phyloP scores from a whole-genome alignment of 1,140 invertebrate genomes.

The Drosophila leontia region DNA sequence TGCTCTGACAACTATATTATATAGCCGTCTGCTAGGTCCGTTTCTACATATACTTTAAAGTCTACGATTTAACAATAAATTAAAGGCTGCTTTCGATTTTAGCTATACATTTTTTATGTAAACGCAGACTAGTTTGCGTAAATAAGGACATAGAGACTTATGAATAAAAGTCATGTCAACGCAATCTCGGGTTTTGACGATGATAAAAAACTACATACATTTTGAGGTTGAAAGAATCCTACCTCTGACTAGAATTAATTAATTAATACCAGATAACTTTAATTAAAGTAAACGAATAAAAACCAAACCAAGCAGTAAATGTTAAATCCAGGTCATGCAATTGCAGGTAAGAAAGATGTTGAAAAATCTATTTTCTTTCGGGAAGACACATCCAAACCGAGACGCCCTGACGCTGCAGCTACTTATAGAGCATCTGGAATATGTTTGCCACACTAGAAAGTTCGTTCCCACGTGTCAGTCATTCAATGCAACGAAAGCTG shows the following conservation, averaged over 20 bases:
- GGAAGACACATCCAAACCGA: not conserved
- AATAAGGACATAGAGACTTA: not conserved
- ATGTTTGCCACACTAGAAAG: conserved; percentile 67
- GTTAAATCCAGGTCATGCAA: conserved; percentile 54
- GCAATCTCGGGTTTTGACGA: not conserved
- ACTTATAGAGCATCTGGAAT: conserved; percentile 69
- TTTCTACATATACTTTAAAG: not conserved
- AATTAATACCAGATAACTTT: too few species aligned
- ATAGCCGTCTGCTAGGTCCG: too few species aligned
- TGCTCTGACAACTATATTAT: not conserved
- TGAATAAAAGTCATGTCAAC: too few species aligned
- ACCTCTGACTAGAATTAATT: not conserved
- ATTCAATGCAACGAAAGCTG: conserved; percentile 60
- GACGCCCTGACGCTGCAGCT: conserved; percentile 22
- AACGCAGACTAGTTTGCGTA: not conserved
- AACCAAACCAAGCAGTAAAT: conserved; percentile 5
- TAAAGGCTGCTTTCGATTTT: not conserved
- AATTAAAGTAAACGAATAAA: conserved; percentile 18
- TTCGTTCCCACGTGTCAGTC: conserved; percentile 41
- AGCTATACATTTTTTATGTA: too few species aligned
- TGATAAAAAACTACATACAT: not conserved
- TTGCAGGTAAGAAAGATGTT: conserved; percentile 18
- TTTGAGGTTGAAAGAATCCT: not conserved
- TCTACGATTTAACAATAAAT: not conserved
- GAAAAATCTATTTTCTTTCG: conserved; percentile 37